phyloP scores from a whole-genome alignment of 2,797 vertebrate genomes.

The Naso thynnoides region DNA sequence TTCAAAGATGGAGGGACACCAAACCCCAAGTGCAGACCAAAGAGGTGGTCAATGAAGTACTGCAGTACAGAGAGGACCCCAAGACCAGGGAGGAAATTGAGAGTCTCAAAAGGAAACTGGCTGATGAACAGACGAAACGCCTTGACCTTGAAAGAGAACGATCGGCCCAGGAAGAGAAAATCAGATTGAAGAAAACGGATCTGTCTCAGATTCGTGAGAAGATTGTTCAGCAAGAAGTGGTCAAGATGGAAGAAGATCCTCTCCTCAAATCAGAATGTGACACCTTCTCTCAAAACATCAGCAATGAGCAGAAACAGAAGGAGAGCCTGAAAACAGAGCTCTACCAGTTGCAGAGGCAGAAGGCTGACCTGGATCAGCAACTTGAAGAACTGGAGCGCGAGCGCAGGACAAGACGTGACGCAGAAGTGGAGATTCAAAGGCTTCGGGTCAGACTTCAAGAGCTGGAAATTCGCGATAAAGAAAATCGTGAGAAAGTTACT shows the following conservation, averaged over 20 bases:
- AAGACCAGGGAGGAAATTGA: conserved; percentile 95
- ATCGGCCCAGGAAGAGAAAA: conserved; percentile 88
- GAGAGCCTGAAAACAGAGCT: conserved; percentile 90
- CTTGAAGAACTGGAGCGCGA: conserved; percentile 94
- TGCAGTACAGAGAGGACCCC: conserved; percentile 95
- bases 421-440: conserved; percentile 94
- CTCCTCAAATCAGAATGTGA: conserved; percentile 89
- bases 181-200: conserved; percentile 90
- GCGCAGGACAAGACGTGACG: conserved; percentile 90
- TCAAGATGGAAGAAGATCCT: conserved; percentile 92
- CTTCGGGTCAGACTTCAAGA: conserved; percentile 88
- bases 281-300: conserved; percentile 89
- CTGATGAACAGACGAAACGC: conserved; percentile 93
- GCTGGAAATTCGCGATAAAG: conserved; percentile 90
- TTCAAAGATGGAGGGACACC: conserved; percentile 92
- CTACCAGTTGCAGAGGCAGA: conserved; percentile 87
- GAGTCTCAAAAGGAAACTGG: conserved; percentile 87
- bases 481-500: conserved; percentile 93
- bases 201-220: conserved; percentile 93
- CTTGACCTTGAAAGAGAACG: conserved; percentile 91
- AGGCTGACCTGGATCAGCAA: conserved; percentile 91
- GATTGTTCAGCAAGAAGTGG: conserved; percentile 93
- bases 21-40: conserved; percentile 94
- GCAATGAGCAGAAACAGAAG: conserved; percentile 90
- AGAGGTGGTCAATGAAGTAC: conserved; percentile 94